phyloP scores from a whole-genome alignment of 2,888 invertebrate species.

The Entomobrya multifasciata region DNA sequence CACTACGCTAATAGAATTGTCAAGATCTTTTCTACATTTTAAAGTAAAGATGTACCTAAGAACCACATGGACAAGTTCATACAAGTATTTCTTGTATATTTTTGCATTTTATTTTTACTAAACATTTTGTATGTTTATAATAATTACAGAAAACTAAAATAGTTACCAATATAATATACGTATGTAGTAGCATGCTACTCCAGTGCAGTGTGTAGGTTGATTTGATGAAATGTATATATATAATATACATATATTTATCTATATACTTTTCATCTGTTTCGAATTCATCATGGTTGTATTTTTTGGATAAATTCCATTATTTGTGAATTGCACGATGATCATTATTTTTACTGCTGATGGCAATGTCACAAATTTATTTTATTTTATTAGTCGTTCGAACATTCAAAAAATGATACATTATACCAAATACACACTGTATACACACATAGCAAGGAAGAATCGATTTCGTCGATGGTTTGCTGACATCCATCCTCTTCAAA shows the following conservation, averaged over 20 bases:
- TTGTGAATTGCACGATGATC: constrained; percentile 39
- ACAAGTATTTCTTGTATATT: neutral
- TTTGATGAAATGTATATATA: constrained; percentile 34
- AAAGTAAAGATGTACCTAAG: constrained; percentile 16
- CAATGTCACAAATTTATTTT: constrained; percentile 49
- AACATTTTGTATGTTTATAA: neutral
- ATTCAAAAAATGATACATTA: constrained; percentile 22
- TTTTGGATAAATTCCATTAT: constrained; percentile 52
- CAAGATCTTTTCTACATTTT: constrained; percentile 8
- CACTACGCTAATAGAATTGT: neutral
- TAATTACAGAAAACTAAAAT: too few relatives aligned
- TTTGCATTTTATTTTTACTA: neutral
- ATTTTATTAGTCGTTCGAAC: constrained; percentile 8
- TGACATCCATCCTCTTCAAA: neutral
- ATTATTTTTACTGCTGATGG: constrained; percentile 32
- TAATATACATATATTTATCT: neutral
- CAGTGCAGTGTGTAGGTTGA: neutral
- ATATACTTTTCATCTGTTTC: constrained; percentile 41
- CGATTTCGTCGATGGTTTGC: constrained; percentile 7
- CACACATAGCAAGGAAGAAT: constrained; percentile 1
- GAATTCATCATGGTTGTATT: constrained; percentile 42
- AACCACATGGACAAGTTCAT: constrained; percentile 3
- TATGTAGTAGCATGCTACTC: constrained; percentile 8
- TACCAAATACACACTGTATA: constrained; percentile 3
- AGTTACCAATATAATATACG: neutral